Percentiles rank a stretch among this genome's conserved stretches.
Evolutionary conservation across 2,888 invertebrate genomes (phyloP).

Genomic region (Mimumesa dahlbomi): DNA sequence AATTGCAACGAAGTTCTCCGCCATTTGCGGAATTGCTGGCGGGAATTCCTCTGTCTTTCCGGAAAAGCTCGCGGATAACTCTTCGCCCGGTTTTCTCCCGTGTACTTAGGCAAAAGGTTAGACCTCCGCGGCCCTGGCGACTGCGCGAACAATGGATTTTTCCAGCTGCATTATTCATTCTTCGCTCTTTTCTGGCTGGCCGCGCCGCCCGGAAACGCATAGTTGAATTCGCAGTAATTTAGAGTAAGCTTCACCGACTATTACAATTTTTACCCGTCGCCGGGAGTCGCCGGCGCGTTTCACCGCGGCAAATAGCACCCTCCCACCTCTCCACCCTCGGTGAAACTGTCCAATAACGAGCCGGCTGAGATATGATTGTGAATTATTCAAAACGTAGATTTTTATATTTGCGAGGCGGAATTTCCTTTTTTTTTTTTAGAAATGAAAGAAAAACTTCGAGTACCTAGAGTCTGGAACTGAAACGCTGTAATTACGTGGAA

Average conservation of each 20-base stretch:
- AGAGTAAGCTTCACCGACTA: constrained; percentile 25
- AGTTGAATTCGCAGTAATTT: constrained; percentile 43
- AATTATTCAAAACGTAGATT: too few species aligned
- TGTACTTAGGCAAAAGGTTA: constrained; percentile 53
- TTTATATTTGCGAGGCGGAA: too few species aligned
- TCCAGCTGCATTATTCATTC: constrained; percentile 57
- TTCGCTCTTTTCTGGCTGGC: constrained; percentile 10
- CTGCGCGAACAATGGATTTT: constrained; percentile 53
- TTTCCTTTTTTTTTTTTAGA: too few species aligned
- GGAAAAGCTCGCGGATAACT: constrained; percentile 44
- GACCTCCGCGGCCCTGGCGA: constrained; percentile 20
- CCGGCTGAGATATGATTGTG: too few species aligned
- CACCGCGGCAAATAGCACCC: not conserved
- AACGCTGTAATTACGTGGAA: too few species aligned
- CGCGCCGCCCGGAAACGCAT: constrained; percentile 5
- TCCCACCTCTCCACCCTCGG: too few species aligned
- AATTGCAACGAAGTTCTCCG: constrained; percentile 12
- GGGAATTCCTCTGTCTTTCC: constrained; percentile 42
- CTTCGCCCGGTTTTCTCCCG: constrained; percentile 36
- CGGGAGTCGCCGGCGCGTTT: not conserved
- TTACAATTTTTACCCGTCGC: constrained; percentile 30
- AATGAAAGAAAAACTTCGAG: too few species aligned
- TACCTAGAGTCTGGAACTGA: too few species aligned
- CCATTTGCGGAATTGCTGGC: constrained; percentile 53
- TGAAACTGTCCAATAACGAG: too few species aligned